Percentiles rank a stretch among this genome's conserved stretches.
Evolutionary conservation across 2,113 vertebrate genomes (phyloP).

Genomic region (Aleadryas rufinucha): DNA sequence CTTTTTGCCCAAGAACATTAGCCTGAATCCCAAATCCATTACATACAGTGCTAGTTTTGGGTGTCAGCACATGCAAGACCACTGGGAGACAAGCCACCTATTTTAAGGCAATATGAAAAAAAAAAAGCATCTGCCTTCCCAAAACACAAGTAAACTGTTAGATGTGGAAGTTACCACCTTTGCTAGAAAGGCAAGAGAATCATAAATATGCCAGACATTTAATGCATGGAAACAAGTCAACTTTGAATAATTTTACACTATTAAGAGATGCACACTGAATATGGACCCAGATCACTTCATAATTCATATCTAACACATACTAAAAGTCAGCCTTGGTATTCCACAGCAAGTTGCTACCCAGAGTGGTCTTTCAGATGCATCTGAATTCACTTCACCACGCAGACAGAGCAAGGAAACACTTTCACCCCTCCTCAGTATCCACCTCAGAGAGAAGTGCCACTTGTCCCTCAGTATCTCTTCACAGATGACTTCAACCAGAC

Average conservation of each 20-base stretch:
- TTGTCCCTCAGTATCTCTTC: background rate
- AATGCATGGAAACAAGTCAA: constrained; percentile 51
- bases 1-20: background rate
- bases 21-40: background rate
- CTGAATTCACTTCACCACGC: background rate
- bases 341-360: background rate
- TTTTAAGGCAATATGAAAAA: background rate
- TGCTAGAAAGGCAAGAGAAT: constrained; percentile 42
- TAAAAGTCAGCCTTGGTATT: constrained; percentile 12
- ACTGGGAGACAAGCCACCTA: background rate
- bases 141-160: background rate
- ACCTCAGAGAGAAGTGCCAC: background rate
- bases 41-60: background rate
- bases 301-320: constrained; percentile 57
- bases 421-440: background rate
- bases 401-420: background rate
- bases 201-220: constrained; percentile 59
- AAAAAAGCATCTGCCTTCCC: background rate
- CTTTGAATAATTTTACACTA: constrained; percentile 63
- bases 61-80: background rate
- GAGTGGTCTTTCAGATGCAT: background rate
- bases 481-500: background rate
- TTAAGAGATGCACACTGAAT: constrained; percentile 60
- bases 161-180: background rate
- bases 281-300: constrained; percentile 61